Conservation (phyloP, 2,888 invertebrate species). For the Cosmopolites sordidus region DNA sequence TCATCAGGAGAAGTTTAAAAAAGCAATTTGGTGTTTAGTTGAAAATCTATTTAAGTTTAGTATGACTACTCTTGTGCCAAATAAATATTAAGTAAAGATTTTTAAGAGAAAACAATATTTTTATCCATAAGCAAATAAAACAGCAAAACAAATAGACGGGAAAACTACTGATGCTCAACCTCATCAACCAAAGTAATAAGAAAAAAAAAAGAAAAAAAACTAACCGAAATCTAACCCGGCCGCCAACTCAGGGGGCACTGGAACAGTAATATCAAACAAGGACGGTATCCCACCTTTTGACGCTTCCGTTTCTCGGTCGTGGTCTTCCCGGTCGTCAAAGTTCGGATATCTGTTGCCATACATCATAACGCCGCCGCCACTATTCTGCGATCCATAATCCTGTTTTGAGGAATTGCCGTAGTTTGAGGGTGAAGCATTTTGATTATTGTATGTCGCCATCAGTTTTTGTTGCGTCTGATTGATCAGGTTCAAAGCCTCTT, state of each 20-base stretch:
- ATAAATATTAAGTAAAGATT: no score
- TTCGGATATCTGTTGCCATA: background rate
- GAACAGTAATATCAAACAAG: constrained; percentile 44
- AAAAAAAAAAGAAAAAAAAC: constrained; percentile 25
- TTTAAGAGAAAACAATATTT: no score
- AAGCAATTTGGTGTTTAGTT: no score
- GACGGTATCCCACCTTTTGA: constrained; percentile 41
- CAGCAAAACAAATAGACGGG: no score
- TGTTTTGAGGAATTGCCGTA: background rate
- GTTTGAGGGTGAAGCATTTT: constrained; percentile 3
- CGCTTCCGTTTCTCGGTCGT: constrained; percentile 6
- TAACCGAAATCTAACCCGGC: constrained; percentile 34
- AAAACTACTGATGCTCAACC: no score
- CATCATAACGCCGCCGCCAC: background rate
- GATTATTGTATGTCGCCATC: constrained; percentile 47
- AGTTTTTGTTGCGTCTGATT: constrained; percentile 51
- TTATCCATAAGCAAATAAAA: no score
- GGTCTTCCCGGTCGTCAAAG: background rate
- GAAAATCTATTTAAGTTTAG: no score
- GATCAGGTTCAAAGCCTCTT: constrained; percentile 61
- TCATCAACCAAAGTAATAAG: no score
- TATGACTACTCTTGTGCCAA: no score
- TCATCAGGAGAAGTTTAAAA: no score
- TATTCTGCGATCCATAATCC: constrained; percentile 11
- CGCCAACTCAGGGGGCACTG: constrained; percentile 40